Conservation (phyloP, 2,113 vertebrate genomes). For the Pao palembangensis region DNA sequence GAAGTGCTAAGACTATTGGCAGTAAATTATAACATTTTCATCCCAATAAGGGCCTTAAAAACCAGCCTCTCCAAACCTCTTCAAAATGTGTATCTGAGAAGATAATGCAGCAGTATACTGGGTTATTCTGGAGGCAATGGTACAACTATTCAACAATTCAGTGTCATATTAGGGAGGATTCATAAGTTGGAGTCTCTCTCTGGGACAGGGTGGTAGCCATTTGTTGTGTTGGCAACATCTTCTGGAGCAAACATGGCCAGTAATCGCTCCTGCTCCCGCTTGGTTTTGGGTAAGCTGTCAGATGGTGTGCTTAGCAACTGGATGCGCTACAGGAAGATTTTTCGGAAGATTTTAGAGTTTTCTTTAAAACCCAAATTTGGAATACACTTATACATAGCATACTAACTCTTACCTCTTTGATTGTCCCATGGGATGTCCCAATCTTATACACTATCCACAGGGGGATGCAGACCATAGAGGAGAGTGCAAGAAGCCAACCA, state of each 20-base stretch:
- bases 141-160: conserved; percentile 7
- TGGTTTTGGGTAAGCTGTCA: conserved; percentile 72
- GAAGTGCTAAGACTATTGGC: too few relatives aligned
- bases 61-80: neutral
- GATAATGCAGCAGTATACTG: neutral
- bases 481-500: conserved; percentile 86
- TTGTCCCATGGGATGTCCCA: conserved; percentile 78
- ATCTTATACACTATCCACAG: conserved; percentile 78
- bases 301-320: conserved; percentile 65
- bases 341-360: neutral
- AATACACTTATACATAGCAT: too few relatives aligned
- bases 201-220: conserved; percentile 56
- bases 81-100: conserved; percentile 7
- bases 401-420: conserved; percentile 78
- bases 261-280: conserved; percentile 70
- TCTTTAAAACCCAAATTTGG: too few relatives aligned
- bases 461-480: conserved; percentile 88
- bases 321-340: conserved; percentile 59
- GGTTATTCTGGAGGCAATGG: conserved; percentile 9
- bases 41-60: neutral
- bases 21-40: too few relatives aligned
- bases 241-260: conserved; percentile 66
- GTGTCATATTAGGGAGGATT: conserved; percentile 6
- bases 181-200: conserved; percentile 66
- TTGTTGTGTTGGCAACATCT: conserved; percentile 29